Percentiles rank a stretch among this genome's conserved stretches.
These are phyloP conservation scores for Polydrusus cervinus DNA, from an alignment of 2,888 invertebrate species.

Conservation along the genomic window DNA sequence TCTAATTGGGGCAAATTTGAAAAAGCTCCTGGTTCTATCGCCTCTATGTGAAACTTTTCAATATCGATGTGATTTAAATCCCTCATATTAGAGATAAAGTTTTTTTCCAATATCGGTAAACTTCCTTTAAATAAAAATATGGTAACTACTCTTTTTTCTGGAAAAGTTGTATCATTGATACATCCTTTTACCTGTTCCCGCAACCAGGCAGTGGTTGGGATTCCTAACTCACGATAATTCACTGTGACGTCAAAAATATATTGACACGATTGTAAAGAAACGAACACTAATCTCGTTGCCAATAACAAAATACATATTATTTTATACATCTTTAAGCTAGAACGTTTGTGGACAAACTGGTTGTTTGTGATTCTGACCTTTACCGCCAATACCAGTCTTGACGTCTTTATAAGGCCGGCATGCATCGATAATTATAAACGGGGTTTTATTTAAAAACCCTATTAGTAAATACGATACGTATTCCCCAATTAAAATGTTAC, in stretches of 20 bases:
- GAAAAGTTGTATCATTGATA: background rate
- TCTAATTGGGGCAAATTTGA: background rate
- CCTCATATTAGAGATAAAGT: constrained; percentile 8
- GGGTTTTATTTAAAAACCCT: too few relatives aligned
- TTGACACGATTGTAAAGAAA: background rate
- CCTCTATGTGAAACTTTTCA: background rate
- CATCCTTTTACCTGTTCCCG: background rate
- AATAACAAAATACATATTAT: background rate
- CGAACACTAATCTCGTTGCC: background rate
- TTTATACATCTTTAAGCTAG: background rate
- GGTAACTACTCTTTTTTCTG: background rate
- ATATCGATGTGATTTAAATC: background rate
- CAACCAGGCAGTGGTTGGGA: background rate
- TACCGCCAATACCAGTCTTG: too few relatives aligned
- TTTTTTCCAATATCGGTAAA: background rate
- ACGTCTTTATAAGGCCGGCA: too few relatives aligned
- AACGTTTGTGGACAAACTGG: background rate
- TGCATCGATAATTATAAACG: too few relatives aligned
- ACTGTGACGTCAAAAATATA: background rate
- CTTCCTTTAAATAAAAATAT: background rate
- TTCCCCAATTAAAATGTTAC: too few relatives aligned
- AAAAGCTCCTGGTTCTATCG: constrained; percentile 25
- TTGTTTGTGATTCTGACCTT: too few relatives aligned
- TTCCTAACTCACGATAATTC: background rate
- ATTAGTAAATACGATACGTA: too few relatives aligned